Evolutionary conservation across 35 echinoderm and acorn worm genomes (phyloP).

Genomic region (Patiria miniata): DNA sequence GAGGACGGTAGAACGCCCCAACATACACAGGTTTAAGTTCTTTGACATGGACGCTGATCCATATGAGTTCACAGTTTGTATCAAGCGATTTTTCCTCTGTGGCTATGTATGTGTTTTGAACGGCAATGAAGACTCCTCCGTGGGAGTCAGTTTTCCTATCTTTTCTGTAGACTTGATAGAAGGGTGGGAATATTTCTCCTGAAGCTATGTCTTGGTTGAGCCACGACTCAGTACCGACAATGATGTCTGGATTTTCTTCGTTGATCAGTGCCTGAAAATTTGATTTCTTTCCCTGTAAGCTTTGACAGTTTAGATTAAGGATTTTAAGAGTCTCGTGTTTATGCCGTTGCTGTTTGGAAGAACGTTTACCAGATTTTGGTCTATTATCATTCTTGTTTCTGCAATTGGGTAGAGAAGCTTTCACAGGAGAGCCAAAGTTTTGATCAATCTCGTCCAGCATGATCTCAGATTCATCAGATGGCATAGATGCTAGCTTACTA

Average conservation of each 20-base stretch:
- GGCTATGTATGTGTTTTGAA: constrained; percentile 29
- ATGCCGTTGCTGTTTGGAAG: no score
- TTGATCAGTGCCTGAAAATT: neutral
- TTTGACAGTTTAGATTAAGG: constrained; percentile 3
- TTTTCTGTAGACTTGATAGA: constrained; percentile 32
- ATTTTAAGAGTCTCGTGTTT: neutral
- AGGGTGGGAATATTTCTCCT: constrained; percentile 8
- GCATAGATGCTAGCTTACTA: no score
- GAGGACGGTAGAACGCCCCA: constrained; percentile 35
- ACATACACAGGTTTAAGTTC: neutral
- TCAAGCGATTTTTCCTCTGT: neutral
- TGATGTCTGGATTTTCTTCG: neutral
- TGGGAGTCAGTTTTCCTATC: neutral
- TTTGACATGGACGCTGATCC: constrained; percentile 3
- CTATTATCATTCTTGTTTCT: no score
- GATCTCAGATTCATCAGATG: no score
- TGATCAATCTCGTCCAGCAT: no score
- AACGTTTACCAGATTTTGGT: no score
- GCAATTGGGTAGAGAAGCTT: no score
- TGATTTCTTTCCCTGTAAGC: neutral
- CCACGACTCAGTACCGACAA: constrained; percentile 37
- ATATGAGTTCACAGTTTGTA: neutral
- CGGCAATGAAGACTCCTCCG: constrained; percentile 29
- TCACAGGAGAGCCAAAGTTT: no score
- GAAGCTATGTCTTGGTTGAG: neutral